Evolutionary conservation across 2,888 invertebrate species (phyloP).

Genomic region (Tenthredo scrophulariae): DNA sequence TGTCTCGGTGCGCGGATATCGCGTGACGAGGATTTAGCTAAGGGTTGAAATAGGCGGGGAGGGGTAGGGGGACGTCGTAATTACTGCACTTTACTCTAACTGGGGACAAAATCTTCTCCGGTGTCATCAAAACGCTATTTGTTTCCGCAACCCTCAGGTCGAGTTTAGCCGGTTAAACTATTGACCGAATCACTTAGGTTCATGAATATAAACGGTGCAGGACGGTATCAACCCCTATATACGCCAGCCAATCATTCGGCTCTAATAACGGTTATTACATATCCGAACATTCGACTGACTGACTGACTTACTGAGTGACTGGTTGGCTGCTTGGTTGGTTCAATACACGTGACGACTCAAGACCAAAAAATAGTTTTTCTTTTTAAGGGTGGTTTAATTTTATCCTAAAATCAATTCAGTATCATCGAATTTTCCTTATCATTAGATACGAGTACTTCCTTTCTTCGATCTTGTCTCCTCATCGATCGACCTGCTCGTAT

Average conservation of each 20-base stretch:
- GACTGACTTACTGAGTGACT: background rate
- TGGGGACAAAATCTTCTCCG: conserved; percentile 55
- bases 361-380: too few species aligned
- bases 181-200: conserved; percentile 71
- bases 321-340: background rate
- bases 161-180: conserved; percentile 61
- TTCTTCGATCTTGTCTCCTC: too few species aligned
- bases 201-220: conserved; percentile 70
- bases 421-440: background rate
- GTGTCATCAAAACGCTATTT: conserved; percentile 59
- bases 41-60: conserved; percentile 11
- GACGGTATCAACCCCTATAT: conserved; percentile 53
- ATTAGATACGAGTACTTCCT: background rate
- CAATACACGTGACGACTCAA: background rate
- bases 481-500: too few species aligned
- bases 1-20: background rate
- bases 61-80: conserved; percentile 35
- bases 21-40: conserved; percentile 18
- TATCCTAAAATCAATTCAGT: background rate
- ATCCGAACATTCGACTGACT: background rate
- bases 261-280: conserved; percentile 40
- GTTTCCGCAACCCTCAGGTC: conserved; percentile 39
- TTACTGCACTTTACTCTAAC: conserved; percentile 54
- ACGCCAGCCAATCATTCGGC: conserved; percentile 25
- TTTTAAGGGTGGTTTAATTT: background rate